These are phyloP conservation scores for Heliocidaris tuberculata DNA, from an alignment of 35 echinoderm and acorn worm species.

Conservation along the genomic window DNA sequence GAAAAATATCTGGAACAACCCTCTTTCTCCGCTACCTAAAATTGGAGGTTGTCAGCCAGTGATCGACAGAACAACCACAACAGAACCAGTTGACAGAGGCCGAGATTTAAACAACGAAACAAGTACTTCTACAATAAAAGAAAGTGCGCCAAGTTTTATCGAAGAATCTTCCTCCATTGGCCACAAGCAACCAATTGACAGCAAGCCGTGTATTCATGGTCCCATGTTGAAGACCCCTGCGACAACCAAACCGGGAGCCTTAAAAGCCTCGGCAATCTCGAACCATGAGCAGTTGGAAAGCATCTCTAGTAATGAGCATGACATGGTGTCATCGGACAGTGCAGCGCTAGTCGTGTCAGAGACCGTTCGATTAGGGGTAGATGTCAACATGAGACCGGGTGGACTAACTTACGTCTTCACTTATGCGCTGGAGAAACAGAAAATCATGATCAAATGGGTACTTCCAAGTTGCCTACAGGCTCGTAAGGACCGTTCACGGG, in stretches of 20 bases:
- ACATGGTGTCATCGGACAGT: background rate
- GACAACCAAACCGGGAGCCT: background rate
- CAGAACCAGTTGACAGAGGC: too few species aligned
- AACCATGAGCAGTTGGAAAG: background rate
- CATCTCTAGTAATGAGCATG: background rate
- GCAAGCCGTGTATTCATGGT: background rate
- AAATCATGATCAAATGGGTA: background rate
- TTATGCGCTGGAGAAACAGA: background rate
- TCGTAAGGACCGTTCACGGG: background rate
- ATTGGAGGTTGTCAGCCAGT: background rate
- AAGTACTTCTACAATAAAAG: too few species aligned
- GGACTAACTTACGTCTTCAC: background rate
- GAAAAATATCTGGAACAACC: background rate
- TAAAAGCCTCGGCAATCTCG: background rate
- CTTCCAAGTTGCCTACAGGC: background rate
- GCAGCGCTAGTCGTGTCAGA: background rate
- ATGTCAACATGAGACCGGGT: background rate
- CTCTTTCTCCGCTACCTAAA: background rate
- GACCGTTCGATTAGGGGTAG: background rate
- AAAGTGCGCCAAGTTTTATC: too few species aligned
- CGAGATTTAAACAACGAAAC: too few species aligned
- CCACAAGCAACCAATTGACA: background rate
- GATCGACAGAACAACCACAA: too few species aligned
- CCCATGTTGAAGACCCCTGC: background rate
- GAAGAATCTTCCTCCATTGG: too few species aligned